Base-by-base conservation (phyloP, 2,113 vertebrate genomes). In the Dicrurus megarhynchus region DNA sequence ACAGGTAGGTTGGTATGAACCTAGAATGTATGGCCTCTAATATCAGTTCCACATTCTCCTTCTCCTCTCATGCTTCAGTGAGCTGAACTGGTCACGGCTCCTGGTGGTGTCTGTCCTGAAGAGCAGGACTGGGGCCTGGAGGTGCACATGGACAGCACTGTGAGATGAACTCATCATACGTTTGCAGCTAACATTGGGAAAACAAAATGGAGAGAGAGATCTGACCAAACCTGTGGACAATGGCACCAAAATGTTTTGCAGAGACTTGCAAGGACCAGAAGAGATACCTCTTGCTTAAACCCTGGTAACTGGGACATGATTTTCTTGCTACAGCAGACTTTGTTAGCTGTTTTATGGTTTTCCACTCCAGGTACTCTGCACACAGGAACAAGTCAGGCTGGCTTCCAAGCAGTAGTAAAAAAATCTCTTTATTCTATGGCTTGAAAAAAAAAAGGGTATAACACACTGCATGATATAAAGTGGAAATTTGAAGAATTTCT, bases 21-120 rank as follows among this genome's bases (percentile, higher is more conserved):
- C 18, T 49, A 32, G 53, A 88, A 77, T 10, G n/a, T 16, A 18
- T 3, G 27, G 15, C 32, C 69, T 55, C 19, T 19, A 33, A 50
- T 13, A 81, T 35, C 32, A 84, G 13, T 61, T 55, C 23, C 84
- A 35, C 20, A 63, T n/a, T 55, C 37, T 59, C 35, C 46, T 63
- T 23, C n/a, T 77, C n/a, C 10, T 63, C 16, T 23, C 1, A 0
- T 35, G 26, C 9, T 56, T 80, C 53, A 76, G 1, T 2, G 3
- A 49, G 11, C 28, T n/a, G 75, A 78, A 60, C 28, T 39, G 7
- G 56, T 32, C 4, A 3, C 1, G 0, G 42, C 22, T 90, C 19
- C 28, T 13, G 35, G 28, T 42, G 16, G 15, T 4, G 0, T 41
- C 50, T 35, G 8, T 35, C 33, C 30, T 35, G 46, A 56, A 39